Evolutionary conservation across 2,797 vertebrate genomes (phyloP).

Genomic region (Gallinago solitaria): DNA sequence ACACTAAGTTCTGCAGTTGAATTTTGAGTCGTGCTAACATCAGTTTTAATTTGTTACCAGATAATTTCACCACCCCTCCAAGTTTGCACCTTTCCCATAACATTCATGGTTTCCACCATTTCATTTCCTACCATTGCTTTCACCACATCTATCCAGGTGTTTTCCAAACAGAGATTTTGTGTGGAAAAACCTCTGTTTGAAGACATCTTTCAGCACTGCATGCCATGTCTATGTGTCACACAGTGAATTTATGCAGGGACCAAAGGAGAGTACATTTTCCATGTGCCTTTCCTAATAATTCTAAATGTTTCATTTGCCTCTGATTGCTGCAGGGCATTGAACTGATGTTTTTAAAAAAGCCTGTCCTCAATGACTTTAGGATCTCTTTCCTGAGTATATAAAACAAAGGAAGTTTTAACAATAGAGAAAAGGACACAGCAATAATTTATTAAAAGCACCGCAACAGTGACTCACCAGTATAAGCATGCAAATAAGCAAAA

Average conservation of each 20-base stretch:
- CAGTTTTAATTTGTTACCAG: neutral
- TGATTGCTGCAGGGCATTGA: conserved; percentile 9
- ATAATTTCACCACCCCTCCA: neutral
- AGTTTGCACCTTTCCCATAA: neutral
- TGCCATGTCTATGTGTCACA: neutral
- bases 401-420: conserved; percentile 27
- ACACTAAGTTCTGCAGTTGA: neutral
- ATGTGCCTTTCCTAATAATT: neutral
- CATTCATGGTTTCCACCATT: neutral
- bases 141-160: neutral
- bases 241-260: neutral
- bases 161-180: neutral
- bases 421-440: neutral
- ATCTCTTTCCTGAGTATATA: neutral
- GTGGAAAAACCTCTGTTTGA: neutral
- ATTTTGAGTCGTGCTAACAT: neutral
- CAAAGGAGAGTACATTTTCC: neutral
- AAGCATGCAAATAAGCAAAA: neutral
- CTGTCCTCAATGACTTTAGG: neutral
- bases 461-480: neutral
- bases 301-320: neutral
- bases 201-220: neutral
- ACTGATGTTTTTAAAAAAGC: neutral
- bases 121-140: neutral
- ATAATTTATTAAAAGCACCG: neutral